Percentiles rank a stretch among this genome's conserved stretches.
Evolutionary conservation across 2,888 invertebrate genomes (phyloP).

Genomic region (Germaria angustata): DNA sequence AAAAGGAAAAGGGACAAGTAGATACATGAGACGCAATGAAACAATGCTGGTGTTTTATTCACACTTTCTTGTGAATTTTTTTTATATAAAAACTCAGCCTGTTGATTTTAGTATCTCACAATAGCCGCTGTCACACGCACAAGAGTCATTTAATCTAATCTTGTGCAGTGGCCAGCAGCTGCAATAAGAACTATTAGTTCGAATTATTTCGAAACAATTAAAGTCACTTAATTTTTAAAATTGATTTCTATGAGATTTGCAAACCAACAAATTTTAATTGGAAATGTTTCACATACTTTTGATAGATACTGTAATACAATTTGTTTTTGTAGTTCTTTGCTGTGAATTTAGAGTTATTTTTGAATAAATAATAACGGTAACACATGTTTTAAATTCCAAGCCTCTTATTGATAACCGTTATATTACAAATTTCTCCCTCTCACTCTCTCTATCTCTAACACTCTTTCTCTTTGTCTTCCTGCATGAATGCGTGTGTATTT

Average conservation of each 20-base stretch:
- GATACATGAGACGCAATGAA: neutral
- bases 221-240: constrained; percentile 13
- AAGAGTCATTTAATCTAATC: constrained; percentile 95
- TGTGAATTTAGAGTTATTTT: constrained; percentile 12
- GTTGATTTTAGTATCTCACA: constrained; percentile 83
- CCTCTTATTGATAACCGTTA: constrained; percentile 28
- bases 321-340: constrained; percentile 8
- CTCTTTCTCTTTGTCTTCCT: too few species aligned
- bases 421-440: neutral
- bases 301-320: neutral
- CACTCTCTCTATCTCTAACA: neutral
- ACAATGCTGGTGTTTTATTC: neutral
- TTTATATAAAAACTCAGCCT: too few species aligned
- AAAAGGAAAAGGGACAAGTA: neutral
- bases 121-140: constrained; percentile 99
- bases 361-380: constrained; percentile 68
- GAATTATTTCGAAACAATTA: neutral
- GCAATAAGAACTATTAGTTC: constrained; percentile 84
- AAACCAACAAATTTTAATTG: too few species aligned
- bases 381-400: constrained; percentile 71
- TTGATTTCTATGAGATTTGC: too few species aligned
- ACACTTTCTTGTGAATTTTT: too few species aligned
- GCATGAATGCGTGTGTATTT: neutral
- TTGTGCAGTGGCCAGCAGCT: constrained; percentile 99
- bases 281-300: neutral